Evolutionary conservation across 2,797 vertebrate species (phyloP).

Genomic region (Cygnus olor): DNA sequence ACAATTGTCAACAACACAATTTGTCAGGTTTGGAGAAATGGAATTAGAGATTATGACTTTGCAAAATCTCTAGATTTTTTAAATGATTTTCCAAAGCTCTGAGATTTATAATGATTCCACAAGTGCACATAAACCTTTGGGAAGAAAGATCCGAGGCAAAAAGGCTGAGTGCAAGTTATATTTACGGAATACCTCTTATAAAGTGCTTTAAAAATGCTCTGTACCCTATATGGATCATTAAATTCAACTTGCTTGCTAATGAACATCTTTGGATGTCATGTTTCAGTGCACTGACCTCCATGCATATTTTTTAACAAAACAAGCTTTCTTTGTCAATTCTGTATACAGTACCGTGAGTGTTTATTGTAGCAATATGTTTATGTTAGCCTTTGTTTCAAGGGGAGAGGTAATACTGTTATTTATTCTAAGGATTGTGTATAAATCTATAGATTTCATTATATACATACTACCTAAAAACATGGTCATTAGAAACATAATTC

Average conservation of each 20-base stretch:
- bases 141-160: not conserved
- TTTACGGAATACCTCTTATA: not conserved
- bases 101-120: not conserved
- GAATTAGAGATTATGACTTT: not conserved
- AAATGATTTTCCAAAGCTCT: not conserved
- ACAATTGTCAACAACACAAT: not conserved
- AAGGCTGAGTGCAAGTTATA: not conserved
- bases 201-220: not conserved
- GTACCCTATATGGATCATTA: not conserved
- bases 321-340: not conserved
- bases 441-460: not conserved
- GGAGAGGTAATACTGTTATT: not conserved
- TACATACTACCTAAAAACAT: not conserved
- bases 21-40: not conserved
- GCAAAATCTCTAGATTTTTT: slow-evolving; percentile 2
- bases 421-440: not conserved
- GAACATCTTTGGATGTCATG: not conserved
- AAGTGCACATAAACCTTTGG: not conserved
- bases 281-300: not conserved
- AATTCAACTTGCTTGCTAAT: not conserved
- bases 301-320: not conserved
- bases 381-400: not conserved
- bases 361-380: not conserved
- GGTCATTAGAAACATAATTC: not conserved
- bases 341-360: not conserved